Evolutionary conservation across 2,797 vertebrate genomes (phyloP), one percentile per base, ranked within the genome.

Genomic region (Trematomus bernacchii): DNA sequence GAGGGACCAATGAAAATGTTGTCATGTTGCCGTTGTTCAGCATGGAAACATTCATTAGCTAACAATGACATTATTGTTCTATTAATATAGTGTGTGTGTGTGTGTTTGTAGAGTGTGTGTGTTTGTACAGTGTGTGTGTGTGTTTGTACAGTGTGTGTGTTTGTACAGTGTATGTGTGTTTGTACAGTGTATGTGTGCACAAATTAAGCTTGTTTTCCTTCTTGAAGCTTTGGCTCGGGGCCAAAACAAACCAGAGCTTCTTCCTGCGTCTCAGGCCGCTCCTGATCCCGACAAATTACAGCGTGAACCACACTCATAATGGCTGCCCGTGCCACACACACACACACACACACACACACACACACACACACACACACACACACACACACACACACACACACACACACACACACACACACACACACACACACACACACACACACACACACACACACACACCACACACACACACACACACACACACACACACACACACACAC

Each of bases 171-270:
- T 37, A 55, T n/a, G 55, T 37, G 55, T n/a, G 70, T 66, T 23
- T 23, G 3, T 23, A 23, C 23, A 23, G 16, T 66, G 13, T 79
- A 1, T 62, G 21, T 43, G 37, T 23, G 61, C 9, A 10, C 1
- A 7, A 43, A 30, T 60, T 60, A 42, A 44, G 71, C 61, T 89
- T 92, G 85, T 86, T 90, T 92, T 93, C 83, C 83, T 86, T 85
- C 80, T 84, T 83, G 74, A 87, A 87, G 85, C 84, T 75, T 77
- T 93, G 92, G 89, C 91, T 85, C 6, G 14, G 14, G 63, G 86
- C 92, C 92, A 95, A 93, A 90, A 93, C 87, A 95, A 95, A 95
- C 91, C 72, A 90, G 84, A 90, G 90, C 86, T 88, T 92, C 87
- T 92, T 94, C 93, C 87, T 92, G 92, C 88, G 62, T 92, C 89